Evolutionary conservation across 2,113 vertebrate species (phyloP).

Genomic region (Tetrao urogallus): DNA sequence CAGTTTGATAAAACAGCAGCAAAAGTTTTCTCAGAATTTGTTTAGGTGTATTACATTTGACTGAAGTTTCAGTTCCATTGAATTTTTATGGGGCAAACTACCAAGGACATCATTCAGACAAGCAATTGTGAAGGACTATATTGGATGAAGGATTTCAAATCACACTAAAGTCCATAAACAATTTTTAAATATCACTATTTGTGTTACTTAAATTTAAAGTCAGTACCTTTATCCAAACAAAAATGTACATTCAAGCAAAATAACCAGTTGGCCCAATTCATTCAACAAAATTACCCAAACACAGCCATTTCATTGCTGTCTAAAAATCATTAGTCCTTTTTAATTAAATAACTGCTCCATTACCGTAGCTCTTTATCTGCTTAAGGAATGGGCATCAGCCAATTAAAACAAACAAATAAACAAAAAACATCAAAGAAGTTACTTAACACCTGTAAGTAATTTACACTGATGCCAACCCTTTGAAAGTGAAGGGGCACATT

Average conservation of each 20-base stretch:
- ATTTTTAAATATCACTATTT: background rate
- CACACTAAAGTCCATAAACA: background rate
- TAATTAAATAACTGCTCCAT: constrained; percentile 58
- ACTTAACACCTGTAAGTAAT: constrained; percentile 68
- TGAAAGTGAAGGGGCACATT: constrained; percentile 49
- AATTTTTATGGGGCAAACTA: background rate
- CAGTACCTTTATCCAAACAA: background rate
- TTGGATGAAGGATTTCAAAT: background rate
- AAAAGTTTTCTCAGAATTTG: background rate
- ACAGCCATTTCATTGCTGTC: background rate
- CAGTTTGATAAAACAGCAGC: background rate
- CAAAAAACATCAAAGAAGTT: constrained; percentile 59
- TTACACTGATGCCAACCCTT: constrained; percentile 55
- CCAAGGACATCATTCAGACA: background rate
- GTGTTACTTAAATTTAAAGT: background rate
- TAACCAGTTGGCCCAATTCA: background rate
- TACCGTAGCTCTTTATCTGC: constrained; percentile 64
- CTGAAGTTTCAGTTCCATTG: background rate
- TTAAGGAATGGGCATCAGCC: constrained; percentile 51
- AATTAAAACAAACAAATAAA: constrained; percentile 33
- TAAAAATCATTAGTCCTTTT: constrained; percentile 37
- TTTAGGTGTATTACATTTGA: background rate
- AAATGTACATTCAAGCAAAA: background rate
- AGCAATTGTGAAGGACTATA: background rate
- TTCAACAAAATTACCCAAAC: background rate